Base-by-base conservation (phyloP, 2,797 vertebrate species). In the Novumbra hubbsi region DNA sequence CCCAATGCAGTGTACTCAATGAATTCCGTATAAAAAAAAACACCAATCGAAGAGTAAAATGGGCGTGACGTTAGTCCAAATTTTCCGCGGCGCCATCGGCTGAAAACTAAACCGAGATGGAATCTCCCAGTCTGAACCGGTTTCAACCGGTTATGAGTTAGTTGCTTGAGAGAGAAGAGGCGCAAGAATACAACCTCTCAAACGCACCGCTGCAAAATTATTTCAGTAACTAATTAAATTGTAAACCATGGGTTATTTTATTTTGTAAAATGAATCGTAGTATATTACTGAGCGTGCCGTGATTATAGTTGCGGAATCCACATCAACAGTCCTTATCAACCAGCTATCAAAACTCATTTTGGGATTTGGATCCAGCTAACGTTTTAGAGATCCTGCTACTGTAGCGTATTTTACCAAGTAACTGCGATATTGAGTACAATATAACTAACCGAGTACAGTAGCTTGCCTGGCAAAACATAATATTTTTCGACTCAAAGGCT, bases 81-180 rank as follows among this genome's bases (percentile, higher is more conserved):
- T 95, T 97, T 97, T 98, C 95, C 95, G 97, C 96, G 97, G 97
- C 97, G 96, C 96, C 97, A 97, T 96, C 95, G 96, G 96, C 97
- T 96, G 96, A 97, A 98, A 99, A 98, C 97, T 99, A 97, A 97
- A 97, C 97, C 97, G 97, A 99, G 97, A 99, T 98, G 97, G 97
- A 99, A 98, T 98, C 96, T 98, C 97, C 97, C 97, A 96, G 97
- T 98, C 96, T 98, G 97, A 98, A 98, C 97, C 97, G 97, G 97
- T 99, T 98, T 97, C 95, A 98, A 95, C 97, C 97, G 97, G 97
- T 98, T 98, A 94, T 88, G 95, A 96, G 96, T 95, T 95, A 96
- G 96, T 95, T 93, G 96, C 94, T 93, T 92, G 95, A 95, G 95
- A 45, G 41, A 94, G 94, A 95, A 93, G 94, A 94, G 93, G 94